Percentiles rank a stretch among this genome's conserved stretches.
These are phyloP conservation scores for Neotoxoptera formosana DNA, from an alignment of 1,140 invertebrate species.

Conservation along the genomic window DNA sequence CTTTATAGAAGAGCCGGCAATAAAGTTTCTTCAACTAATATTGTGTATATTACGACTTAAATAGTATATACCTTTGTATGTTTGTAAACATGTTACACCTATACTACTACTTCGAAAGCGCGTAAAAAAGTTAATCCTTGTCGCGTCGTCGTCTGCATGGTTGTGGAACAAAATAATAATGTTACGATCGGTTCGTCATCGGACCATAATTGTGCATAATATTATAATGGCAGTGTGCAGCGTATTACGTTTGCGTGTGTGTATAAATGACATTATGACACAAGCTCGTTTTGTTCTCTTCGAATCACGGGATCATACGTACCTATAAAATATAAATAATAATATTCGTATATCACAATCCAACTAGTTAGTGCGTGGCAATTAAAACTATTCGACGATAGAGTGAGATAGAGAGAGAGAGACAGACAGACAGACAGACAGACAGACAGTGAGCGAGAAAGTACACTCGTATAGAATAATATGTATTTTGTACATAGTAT, in stretches of 20 bases:
- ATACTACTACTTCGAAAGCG: neutral
- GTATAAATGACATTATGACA: neutral
- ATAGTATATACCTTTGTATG: neutral
- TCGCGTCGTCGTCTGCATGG: neutral
- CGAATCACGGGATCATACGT: neutral
- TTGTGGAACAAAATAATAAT: neutral
- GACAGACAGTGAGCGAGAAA: too few relatives aligned
- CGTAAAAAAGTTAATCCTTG: neutral
- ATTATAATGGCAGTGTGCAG: neutral
- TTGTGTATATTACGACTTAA: neutral
- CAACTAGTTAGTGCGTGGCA: neutral
- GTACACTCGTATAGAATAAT: neutral
- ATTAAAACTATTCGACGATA: neutral
- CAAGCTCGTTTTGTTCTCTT: neutral
- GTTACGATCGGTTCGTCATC: neutral
- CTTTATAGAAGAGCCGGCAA: neutral
- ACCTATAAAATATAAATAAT: neutral
- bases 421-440: neutral
- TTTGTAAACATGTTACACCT: neutral
- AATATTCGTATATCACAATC: neutral
- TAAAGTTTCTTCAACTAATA: neutral
- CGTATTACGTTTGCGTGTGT: neutral
- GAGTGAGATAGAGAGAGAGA: neutral
- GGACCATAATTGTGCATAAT: neutral
- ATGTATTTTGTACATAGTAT: neutral